Percentiles rank a stretch among this genome's conserved stretches.
phyloP scores from a whole-genome alignment of 2,797 vertebrate species.

The Psittacula echo region DNA sequence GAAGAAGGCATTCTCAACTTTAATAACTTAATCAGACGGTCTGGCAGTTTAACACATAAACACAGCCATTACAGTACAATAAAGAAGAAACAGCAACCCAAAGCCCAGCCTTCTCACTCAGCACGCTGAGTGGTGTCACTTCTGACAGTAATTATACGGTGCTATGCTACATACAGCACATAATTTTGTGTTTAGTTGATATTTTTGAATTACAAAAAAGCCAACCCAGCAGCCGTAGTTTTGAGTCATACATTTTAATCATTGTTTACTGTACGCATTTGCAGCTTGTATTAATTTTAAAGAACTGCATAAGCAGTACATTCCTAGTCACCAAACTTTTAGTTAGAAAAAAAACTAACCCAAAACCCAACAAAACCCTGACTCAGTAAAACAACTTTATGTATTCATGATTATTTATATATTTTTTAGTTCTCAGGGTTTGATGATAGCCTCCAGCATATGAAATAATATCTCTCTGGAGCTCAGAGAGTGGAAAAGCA shows the following conservation, averaged over 20 bases:
- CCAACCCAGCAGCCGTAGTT: neutral
- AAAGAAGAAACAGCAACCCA: neutral
- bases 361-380: accelerated
- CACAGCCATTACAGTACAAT: neutral
- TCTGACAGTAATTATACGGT: constrained; percentile 11
- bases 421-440: neutral
- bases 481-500: neutral
- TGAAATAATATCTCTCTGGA: neutral
- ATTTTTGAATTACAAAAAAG: constrained; percentile 1
- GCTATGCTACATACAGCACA: neutral
- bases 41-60: neutral
- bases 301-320: neutral
- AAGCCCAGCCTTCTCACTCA: neutral
- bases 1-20: neutral
- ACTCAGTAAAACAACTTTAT: neutral
- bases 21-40: constrained; percentile 10
- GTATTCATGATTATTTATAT: neutral
- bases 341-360: neutral
- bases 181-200: neutral
- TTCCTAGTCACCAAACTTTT: neutral
- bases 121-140: neutral
- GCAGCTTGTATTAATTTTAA: neutral
- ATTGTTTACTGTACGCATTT: constrained; percentile 14
- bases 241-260: constrained; percentile 21
- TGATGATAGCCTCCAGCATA: neutral